Conservation (phyloP, 92 coral and sea anemone genomes). For the Phymanthus crucifer region DNA sequence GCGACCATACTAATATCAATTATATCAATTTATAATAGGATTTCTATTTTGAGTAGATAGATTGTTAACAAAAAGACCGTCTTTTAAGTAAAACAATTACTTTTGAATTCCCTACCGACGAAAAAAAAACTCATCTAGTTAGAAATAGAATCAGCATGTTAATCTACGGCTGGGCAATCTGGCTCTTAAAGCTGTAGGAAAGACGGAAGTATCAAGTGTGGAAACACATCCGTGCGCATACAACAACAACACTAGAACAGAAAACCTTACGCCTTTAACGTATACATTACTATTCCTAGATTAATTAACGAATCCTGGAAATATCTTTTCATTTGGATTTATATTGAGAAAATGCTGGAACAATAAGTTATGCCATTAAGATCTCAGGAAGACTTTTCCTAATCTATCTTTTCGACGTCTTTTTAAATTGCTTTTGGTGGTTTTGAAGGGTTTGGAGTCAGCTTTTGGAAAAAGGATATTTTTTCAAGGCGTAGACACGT, state of each 20-base stretch:
- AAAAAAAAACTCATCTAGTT: neutral
- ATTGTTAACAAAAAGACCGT: neutral
- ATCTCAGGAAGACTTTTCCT: neutral
- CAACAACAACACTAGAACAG: neutral
- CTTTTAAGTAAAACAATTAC: too few species aligned
- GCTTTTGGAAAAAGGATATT: neutral
- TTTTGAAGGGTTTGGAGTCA: neutral
- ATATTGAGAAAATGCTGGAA: neutral
- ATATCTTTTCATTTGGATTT: neutral
- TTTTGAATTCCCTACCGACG: neutral
- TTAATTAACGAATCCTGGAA: neutral
- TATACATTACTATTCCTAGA: neutral
- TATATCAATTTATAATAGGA: too few species aligned
- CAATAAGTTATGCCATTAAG: neutral
- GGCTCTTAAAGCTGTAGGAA: neutral
- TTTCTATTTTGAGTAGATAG: too few species aligned
- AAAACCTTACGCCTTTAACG: neutral
- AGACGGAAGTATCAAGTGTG: slow-evolving; percentile 4
- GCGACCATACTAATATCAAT: too few species aligned
- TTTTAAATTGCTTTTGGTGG: neutral
- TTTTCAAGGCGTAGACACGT: neutral
- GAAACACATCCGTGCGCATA: neutral
- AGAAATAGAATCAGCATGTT: neutral
- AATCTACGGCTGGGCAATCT: neutral
- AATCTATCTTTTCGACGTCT: neutral